Conservation (phyloP, 2,113 vertebrate species). For the Micronycteris hirsuta region DNA sequence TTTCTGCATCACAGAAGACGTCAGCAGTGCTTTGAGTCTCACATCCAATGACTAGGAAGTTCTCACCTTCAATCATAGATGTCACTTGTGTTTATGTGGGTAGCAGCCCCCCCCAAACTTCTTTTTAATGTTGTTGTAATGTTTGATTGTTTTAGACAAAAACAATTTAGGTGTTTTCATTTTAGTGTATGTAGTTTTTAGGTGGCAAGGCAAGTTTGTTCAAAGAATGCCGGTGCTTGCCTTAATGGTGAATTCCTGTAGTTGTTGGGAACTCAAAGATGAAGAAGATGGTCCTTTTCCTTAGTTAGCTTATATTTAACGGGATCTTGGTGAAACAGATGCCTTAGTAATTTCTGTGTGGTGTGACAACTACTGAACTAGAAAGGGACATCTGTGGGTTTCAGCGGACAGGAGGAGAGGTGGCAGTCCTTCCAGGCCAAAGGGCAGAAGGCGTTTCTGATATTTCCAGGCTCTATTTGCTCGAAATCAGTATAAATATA, state of each 20-base stretch:
- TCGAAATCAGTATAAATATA: neutral
- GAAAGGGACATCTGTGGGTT: neutral
- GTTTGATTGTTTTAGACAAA: neutral
- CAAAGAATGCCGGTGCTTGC: neutral
- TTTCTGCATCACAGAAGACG: slow-evolving; percentile 54
- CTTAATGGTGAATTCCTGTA: neutral
- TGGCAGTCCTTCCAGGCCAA: neutral
- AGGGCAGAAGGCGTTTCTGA: neutral
- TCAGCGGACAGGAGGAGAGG: neutral
- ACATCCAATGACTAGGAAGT: slow-evolving; percentile 44
- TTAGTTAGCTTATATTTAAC: neutral
- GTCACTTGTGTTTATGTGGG: slow-evolving; percentile 63
- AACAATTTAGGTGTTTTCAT: neutral
- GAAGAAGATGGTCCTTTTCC: neutral
- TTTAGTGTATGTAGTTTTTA: neutral
- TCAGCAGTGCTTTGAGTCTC: slow-evolving; percentile 59
- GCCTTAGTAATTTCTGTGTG: accelerated
- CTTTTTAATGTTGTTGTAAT: neutral
- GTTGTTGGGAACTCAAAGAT: neutral
- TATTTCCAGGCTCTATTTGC: neutral
- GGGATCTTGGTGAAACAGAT: neutral
- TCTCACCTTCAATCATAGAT: slow-evolving; percentile 57
- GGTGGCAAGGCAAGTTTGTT: neutral
- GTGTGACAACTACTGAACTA: neutral
- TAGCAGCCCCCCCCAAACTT: neutral